phyloP scores from a whole-genome alignment of 1,140 invertebrate genomes.

The Coptotermes formosanus region DNA sequence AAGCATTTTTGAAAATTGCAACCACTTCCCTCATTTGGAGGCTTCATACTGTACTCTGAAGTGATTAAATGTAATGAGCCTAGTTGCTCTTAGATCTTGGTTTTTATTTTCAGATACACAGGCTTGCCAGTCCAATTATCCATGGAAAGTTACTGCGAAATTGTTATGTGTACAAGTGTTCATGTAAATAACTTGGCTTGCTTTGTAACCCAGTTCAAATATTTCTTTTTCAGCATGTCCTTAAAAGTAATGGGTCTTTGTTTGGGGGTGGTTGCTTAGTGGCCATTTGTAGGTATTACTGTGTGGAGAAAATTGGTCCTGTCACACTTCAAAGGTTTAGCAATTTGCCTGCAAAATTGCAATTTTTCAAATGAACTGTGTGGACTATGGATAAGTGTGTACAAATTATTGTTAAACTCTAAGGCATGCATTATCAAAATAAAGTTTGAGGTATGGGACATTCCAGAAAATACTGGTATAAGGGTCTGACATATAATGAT shows the following conservation, averaged over 20 bases:
- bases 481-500: not conserved
- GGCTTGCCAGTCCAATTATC: constrained; percentile 21
- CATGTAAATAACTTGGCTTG: constrained; percentile 19
- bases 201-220: not conserved
- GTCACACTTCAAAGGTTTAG: not conserved
- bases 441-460: not conserved
- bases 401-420: not conserved
- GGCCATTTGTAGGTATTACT: not conserved
- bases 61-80: not conserved
- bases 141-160: not conserved
- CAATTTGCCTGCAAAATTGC: constrained; percentile 2
- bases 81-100: not conserved
- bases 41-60: not conserved
- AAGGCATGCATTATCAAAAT: not conserved
- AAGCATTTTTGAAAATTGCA: constrained; percentile 22
- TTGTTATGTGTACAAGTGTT: not conserved
- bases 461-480: not conserved
- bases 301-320: constrained; percentile 4
- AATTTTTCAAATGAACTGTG: constrained; percentile 8
- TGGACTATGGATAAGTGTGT: not conserved
- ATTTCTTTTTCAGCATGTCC: constrained; percentile 20
- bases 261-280: constrained; percentile 21
- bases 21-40: constrained; percentile 22
- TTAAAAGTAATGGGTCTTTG: not conserved
- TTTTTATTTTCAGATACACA: constrained; percentile 29